A percentile compares a stretch with the other conserved stretches of the same genome.
phyloP scores from a whole-genome alignment of 53 echinoderm and acorn worm species.

The Holothuria leucospilota region DNA sequence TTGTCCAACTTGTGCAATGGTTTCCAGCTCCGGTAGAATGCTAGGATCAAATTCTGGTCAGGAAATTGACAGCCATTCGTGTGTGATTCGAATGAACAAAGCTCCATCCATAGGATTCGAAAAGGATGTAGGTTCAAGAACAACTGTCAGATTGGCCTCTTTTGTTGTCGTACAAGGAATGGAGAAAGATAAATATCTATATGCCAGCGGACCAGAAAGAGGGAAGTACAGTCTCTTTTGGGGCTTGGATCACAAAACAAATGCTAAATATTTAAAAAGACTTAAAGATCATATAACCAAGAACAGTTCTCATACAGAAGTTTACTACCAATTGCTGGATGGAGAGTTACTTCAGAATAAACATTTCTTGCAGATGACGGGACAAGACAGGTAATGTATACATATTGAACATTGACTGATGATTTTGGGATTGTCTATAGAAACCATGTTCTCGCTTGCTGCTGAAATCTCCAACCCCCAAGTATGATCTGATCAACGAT shows the following conservation, averaged over 20 bases:
- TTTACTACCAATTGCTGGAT: not conserved
- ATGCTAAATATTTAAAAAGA: not conserved
- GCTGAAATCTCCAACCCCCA: no score
- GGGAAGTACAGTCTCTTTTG: constrained; percentile 35
- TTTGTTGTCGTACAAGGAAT: constrained; percentile 50
- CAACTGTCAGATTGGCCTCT: constrained; percentile 70
- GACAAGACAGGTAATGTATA: constrained; percentile 15
- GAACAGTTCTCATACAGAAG: constrained; percentile 25
- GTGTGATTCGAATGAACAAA: constrained; percentile 81
- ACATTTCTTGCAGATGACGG: constrained; percentile 23
- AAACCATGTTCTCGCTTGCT: no score
- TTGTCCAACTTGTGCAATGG: constrained; percentile 68
- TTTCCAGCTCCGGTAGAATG: constrained; percentile 82
- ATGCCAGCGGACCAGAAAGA: constrained; percentile 23
- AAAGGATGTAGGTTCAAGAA: constrained; percentile 65
- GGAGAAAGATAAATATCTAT: not conserved
- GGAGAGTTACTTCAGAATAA: constrained; percentile 24
- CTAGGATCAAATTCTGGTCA: constrained; percentile 61
- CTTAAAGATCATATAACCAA: not conserved
- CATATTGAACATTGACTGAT: no score
- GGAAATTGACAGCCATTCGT: constrained; percentile 73
- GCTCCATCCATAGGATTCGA: constrained; percentile 69
- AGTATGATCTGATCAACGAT: no score
- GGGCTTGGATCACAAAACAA: constrained; percentile 50
- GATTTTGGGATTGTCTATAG: no score